These are phyloP conservation scores for Drosophila mayri DNA, from an alignment of 1,140 invertebrate species.

Conservation along the genomic window DNA sequence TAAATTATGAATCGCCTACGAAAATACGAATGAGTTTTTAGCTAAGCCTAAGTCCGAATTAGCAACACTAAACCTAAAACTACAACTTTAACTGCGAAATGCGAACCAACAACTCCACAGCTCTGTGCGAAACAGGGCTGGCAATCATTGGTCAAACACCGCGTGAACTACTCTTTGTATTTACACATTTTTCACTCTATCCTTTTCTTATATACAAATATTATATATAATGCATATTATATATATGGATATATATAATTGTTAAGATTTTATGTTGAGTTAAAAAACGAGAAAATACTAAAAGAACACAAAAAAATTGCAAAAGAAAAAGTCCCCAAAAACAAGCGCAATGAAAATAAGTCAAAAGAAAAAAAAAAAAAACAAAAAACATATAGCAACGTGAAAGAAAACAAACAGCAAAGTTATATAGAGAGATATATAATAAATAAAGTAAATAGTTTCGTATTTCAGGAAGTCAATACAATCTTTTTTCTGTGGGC, in stretches of 20 bases:
- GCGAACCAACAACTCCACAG: constrained; percentile 37
- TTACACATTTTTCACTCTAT: constrained; percentile 74
- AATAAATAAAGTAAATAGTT: constrained; percentile 83
- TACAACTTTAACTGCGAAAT: constrained; percentile 31
- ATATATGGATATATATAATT: constrained; percentile 51
- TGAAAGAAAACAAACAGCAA: constrained; percentile 61
- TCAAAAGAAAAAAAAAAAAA: constrained; percentile 55
- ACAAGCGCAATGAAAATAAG: constrained; percentile 59
- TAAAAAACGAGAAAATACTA: constrained; percentile 75
- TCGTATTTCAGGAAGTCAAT: constrained; percentile 71
- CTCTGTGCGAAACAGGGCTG: constrained; percentile 30
- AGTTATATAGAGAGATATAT: constrained; percentile 81
- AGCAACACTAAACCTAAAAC: constrained; percentile 40
- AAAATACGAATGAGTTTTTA: constrained; percentile 64
- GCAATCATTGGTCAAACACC: constrained; percentile 36
- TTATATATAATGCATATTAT: constrained; percentile 30
- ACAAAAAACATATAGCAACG: constrained; percentile 60
- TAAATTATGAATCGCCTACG: constrained; percentile 71
- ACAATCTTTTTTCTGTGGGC: not conserved
- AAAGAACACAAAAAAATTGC: constrained; percentile 74
- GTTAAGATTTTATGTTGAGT: constrained; percentile 75
- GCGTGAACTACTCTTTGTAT: constrained; percentile 70
- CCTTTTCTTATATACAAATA: constrained; percentile 59
- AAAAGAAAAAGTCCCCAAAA: constrained; percentile 67
- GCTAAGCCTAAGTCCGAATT: constrained; percentile 53